Evolutionary conservation across 1,140 invertebrate genomes (phyloP).

Genomic region (Drosophila miranda): DNA sequence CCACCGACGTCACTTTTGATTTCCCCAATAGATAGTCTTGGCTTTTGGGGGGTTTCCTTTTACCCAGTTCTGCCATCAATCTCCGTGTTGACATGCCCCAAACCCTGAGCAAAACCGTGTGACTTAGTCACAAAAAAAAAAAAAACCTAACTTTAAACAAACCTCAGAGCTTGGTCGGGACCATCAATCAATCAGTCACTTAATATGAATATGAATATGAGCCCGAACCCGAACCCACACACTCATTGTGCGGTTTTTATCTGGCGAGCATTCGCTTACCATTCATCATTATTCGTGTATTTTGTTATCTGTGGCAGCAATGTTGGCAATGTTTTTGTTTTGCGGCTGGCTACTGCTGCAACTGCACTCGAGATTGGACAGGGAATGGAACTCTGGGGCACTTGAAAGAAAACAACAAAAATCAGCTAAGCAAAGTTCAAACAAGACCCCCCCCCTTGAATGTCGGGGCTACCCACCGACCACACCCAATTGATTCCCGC

Average conservation of each 20-base stretch:
- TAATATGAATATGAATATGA: slow-evolving; percentile 46
- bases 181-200: slow-evolving; percentile 57
- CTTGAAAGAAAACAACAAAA: slow-evolving; percentile 13
- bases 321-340: slow-evolving; percentile 42
- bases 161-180: slow-evolving; percentile 9
- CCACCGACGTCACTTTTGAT: slow-evolving; percentile 22
- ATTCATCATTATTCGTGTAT: slow-evolving; percentile 41
- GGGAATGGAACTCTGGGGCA: slow-evolving; percentile 3
- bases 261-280: slow-evolving; percentile 36
- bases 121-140: slow-evolving; percentile 5
- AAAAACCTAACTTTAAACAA: slow-evolving; percentile 28
- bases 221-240: slow-evolving; percentile 22
- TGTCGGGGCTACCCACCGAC: slow-evolving; percentile 11
- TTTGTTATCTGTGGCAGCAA: slow-evolving; percentile 44
- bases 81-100: slow-evolving; percentile 25
- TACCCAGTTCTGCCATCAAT: slow-evolving; percentile 42
- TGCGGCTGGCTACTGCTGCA: slow-evolving; percentile 8
- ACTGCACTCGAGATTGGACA: slow-evolving; percentile 19
- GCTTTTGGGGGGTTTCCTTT: slow-evolving; percentile 11
- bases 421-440: slow-evolving; percentile 22
- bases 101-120: slow-evolving; percentile 30
- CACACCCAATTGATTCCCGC: slow-evolving; percentile 28
- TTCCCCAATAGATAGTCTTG: slow-evolving; percentile 23
- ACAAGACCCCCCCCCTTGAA: slow-evolving; percentile 14
- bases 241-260: slow-evolving; percentile 27